Conservation (phyloP, 2,113 vertebrate species). For the Gopherus flavomarginatus region DNA sequence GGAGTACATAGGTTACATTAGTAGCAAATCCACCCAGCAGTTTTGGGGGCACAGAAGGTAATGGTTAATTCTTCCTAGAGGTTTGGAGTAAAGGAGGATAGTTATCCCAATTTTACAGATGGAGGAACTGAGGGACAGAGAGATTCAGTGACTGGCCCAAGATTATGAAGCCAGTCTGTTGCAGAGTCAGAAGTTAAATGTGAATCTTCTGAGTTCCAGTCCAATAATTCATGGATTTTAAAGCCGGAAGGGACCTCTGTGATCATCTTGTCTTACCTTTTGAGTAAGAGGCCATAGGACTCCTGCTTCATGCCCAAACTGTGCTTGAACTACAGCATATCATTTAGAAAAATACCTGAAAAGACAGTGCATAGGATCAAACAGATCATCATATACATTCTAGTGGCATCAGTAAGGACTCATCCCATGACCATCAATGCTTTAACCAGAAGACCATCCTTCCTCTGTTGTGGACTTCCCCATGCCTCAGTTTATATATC, state of each 20-base stretch:
- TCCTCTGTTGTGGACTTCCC: background rate
- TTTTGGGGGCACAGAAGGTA: background rate
- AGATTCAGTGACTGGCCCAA: background rate
- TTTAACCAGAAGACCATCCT: background rate
- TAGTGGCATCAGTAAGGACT: background rate
- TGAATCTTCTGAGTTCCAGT: background rate
- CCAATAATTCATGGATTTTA: background rate
- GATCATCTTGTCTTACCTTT: background rate
- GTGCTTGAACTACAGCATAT: background rate
- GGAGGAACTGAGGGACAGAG: background rate
- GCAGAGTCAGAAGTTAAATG: background rate
- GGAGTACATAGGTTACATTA: background rate
- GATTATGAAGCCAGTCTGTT: background rate
- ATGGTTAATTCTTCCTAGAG: rapidly evolving
- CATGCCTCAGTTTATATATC: rapidly evolving
- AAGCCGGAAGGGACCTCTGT: background rate
- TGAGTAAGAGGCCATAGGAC: background rate
- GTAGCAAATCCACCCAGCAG: rapidly evolving
- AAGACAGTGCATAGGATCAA: too few species aligned
- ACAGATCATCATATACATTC: background rate
- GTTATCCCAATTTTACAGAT: rapidly evolving
- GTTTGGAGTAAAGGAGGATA: background rate
- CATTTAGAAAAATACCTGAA: background rate
- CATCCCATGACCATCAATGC: background rate
- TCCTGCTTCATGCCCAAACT: background rate